Evolutionary conservation across 1,140 invertebrate genomes (phyloP).

Genomic region (Lepidurus couesii): DNA sequence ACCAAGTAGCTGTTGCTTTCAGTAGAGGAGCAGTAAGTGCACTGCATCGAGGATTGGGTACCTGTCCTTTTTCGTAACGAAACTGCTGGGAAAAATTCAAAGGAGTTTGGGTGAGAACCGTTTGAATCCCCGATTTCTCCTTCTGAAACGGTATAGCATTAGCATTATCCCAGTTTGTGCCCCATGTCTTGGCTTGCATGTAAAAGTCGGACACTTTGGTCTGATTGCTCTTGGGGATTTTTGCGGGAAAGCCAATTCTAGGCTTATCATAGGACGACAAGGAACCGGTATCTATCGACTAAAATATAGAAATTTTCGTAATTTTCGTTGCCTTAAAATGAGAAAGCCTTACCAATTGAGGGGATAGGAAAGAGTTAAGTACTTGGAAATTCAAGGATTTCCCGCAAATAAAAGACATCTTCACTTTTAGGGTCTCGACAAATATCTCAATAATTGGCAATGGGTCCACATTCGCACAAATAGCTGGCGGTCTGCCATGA

Average conservation of each 20-base stretch:
- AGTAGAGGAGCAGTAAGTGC: not conserved
- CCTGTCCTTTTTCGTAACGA: not conserved
- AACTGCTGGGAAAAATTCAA: not conserved
- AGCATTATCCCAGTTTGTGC: not conserved
- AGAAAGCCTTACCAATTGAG: not conserved
- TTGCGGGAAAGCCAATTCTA: not conserved
- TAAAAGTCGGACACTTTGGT: constrained; percentile 5
- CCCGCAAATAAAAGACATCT: not conserved
- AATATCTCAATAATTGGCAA: not conserved
- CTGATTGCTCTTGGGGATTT: not conserved
- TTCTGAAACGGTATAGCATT: not conserved
- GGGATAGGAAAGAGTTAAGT: not conserved
- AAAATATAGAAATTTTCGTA: too few relatives aligned
- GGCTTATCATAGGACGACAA: not conserved
- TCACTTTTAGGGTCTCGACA: not conserved
- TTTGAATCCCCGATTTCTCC: too few relatives aligned
- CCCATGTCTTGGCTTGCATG: not conserved
- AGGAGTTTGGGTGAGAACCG: not conserved
- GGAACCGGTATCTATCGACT: too few relatives aligned
- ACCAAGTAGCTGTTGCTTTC: not conserved
- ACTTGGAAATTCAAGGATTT: not conserved
- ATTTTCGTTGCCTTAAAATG: too few relatives aligned
- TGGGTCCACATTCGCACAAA: not conserved
- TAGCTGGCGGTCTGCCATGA: not conserved
- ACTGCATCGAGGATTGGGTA: not conserved